Percentiles rank a stretch among this genome's conserved stretches.
These are phyloP conservation scores for Habropoda laboriosa DNA, from an alignment of 1,140 invertebrate species.

Conservation along the genomic window DNA sequence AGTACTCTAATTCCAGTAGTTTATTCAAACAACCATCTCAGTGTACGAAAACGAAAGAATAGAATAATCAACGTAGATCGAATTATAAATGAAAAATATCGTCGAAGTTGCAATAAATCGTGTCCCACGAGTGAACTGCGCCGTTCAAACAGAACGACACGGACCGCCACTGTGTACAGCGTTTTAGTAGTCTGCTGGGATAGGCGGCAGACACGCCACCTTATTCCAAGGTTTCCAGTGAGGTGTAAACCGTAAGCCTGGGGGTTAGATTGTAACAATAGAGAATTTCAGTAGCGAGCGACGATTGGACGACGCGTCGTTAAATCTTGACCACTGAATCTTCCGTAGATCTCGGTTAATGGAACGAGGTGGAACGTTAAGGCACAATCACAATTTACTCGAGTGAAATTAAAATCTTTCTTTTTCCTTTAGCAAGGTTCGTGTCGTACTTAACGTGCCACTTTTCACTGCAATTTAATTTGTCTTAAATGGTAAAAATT, in stretches of 20 bases:
- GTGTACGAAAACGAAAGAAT: too few relatives aligned
- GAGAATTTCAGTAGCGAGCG: slow-evolving; percentile 7
- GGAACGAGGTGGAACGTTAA: slow-evolving; percentile 8
- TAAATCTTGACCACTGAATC: slow-evolving; percentile 52
- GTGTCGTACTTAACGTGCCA: background rate
- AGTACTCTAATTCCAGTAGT: too few relatives aligned
- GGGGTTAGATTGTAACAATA: slow-evolving; percentile 8
- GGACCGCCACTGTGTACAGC: background rate
- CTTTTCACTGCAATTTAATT: too few relatives aligned
- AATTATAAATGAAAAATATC: too few relatives aligned
- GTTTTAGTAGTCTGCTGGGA: background rate
- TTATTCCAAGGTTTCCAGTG: background rate
- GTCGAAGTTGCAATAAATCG: too few relatives aligned
- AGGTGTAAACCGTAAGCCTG: slow-evolving; percentile 12
- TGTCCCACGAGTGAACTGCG: too few relatives aligned
- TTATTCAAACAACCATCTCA: too few relatives aligned
- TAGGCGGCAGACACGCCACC: background rate
- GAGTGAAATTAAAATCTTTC: background rate
- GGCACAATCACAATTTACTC: background rate
- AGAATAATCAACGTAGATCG: too few relatives aligned
- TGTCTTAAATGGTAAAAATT: too few relatives aligned
- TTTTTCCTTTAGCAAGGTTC: background rate
- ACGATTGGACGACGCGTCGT: slow-evolving; percentile 48
- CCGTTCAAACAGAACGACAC: too few relatives aligned
- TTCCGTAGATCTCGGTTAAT: slow-evolving; percentile 37